Percentiles rank a stretch among this genome's conserved stretches.
Conservation (phyloP, 2,888 invertebrate genomes). For the Ectemnius cavifrons region DNA sequence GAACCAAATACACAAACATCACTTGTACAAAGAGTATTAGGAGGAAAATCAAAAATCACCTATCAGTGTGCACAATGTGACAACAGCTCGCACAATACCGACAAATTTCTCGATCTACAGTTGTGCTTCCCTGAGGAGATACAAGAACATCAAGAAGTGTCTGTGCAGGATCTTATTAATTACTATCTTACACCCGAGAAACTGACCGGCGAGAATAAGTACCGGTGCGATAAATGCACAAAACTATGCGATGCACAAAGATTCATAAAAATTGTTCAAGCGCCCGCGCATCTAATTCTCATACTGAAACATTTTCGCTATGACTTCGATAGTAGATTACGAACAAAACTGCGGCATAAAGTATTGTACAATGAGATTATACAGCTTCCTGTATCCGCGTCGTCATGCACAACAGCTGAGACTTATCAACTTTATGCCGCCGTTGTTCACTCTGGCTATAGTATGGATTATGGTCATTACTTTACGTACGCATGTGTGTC, state of each 20-base stretch:
- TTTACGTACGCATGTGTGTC: slow-evolving; percentile 88
- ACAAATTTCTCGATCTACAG: slow-evolving; percentile 90
- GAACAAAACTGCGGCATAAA: slow-evolving; percentile 89
- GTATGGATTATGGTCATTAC: slow-evolving; percentile 92
- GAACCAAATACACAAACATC: slow-evolving; percentile 67
- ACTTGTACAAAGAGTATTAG: slow-evolving; percentile 86
- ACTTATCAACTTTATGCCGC: slow-evolving; percentile 89
- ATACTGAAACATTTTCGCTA: slow-evolving; percentile 90
- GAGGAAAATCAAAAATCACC: slow-evolving; percentile 87
- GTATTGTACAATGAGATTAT: slow-evolving; percentile 82
- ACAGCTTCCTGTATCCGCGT: slow-evolving; percentile 73
- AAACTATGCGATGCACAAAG: slow-evolving; percentile 88
- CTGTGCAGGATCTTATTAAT: slow-evolving; percentile 88
- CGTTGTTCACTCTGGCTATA: slow-evolving; percentile 90
- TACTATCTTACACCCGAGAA: slow-evolving; percentile 89
- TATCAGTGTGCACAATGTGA: slow-evolving; percentile 87
- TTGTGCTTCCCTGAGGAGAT: slow-evolving; percentile 84
- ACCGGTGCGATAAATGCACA: slow-evolving; percentile 88
- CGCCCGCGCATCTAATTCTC: slow-evolving; percentile 88
- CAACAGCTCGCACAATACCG: slow-evolving; percentile 85
- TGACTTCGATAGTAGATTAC: slow-evolving; percentile 84
- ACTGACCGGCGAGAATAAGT: slow-evolving; percentile 89
- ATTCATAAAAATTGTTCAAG: slow-evolving; percentile 83
- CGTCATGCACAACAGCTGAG: slow-evolving; percentile 63
- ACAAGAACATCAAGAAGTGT: slow-evolving; percentile 78